These are phyloP conservation scores for Amyelois transitella DNA, from an alignment of 1,140 invertebrate species.

Conservation along the genomic window DNA sequence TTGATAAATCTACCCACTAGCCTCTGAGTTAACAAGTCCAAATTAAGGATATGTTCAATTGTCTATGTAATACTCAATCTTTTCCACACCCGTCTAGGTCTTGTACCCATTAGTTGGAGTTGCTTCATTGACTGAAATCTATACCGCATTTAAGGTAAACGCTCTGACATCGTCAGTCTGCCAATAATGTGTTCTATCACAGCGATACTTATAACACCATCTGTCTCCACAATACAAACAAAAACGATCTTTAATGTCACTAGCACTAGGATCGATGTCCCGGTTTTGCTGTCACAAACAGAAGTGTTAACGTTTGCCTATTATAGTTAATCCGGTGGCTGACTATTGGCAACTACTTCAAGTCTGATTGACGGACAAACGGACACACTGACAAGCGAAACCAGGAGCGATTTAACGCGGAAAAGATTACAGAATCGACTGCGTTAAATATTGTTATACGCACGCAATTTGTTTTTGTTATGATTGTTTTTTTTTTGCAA, in stretches of 20 bases:
- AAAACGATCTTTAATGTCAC: constrained; percentile 12
- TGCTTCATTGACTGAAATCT: too few relatives aligned
- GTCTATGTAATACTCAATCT: too few relatives aligned
- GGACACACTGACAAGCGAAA: constrained; percentile 43
- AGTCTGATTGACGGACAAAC: constrained; percentile 60
- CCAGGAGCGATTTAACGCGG: constrained; percentile 30
- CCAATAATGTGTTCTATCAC: constrained; percentile 41
- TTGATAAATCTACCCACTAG: too few relatives aligned
- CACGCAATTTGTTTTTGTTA: too few relatives aligned
- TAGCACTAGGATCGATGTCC: constrained; percentile 15
- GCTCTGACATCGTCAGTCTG: constrained; percentile 42
- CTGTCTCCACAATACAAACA: constrained; percentile 16
- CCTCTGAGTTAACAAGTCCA: too few relatives aligned
- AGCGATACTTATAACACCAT: constrained; percentile 36
- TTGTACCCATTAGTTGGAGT: too few relatives aligned
- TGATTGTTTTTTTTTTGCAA: background rate
- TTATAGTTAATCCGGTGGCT: constrained; percentile 48
- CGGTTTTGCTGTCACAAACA: constrained; percentile 2
- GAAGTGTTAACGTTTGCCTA: constrained; percentile 32
- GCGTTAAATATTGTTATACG: too few relatives aligned
- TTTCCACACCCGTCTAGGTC: too few relatives aligned
- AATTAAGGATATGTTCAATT: too few relatives aligned
- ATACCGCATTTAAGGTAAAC: constrained; percentile 24
- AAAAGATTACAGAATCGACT: constrained; percentile 26
- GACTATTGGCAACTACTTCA: constrained; percentile 35